A percentile compares a stretch with the other conserved stretches of the same genome.
Evolutionary conservation across 2,888 invertebrate species (phyloP).

Genomic region (Zootermopsis nevadensis): DNA sequence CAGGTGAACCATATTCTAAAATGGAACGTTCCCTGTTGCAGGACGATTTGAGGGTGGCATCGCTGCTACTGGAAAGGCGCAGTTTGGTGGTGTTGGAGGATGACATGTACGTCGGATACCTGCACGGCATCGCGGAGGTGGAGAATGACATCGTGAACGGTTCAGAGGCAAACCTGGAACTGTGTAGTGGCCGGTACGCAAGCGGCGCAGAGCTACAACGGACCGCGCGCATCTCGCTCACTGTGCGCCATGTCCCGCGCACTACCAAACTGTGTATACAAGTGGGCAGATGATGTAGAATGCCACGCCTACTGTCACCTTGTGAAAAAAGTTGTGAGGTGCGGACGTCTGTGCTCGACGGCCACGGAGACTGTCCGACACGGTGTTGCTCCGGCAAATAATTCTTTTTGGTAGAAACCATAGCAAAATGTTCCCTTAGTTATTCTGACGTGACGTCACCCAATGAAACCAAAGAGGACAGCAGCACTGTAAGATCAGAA

Average conservation of each 20-base stretch:
- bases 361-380: no score
- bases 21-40: no score
- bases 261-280: slow-evolving; percentile 80
- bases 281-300: slow-evolving; percentile 62
- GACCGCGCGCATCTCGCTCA: slow-evolving; percentile 85
- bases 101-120: slow-evolving; percentile 82
- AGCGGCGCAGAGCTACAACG: slow-evolving; percentile 71
- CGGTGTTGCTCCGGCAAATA: no score
- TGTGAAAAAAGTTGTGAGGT: no score
- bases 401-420: no score
- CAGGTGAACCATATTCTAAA: no score
- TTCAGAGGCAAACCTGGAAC: slow-evolving; percentile 71
- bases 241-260: slow-evolving; percentile 94
- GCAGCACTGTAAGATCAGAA: no score
- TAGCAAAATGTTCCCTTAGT: no score
- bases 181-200: slow-evolving; percentile 69
- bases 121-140: slow-evolving; percentile 87
- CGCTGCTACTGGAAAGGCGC: slow-evolving; percentile 85
- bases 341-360: no score
- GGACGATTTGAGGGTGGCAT: slow-evolving; percentile 57
- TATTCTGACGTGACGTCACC: no score
- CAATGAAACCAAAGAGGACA: no score
- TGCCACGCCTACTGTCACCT: no score
- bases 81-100: slow-evolving; percentile 89
- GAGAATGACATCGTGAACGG: slow-evolving; percentile 71